phyloP scores from a whole-genome alignment of 2,113 vertebrate species.

The Orthonyx spaldingii region DNA sequence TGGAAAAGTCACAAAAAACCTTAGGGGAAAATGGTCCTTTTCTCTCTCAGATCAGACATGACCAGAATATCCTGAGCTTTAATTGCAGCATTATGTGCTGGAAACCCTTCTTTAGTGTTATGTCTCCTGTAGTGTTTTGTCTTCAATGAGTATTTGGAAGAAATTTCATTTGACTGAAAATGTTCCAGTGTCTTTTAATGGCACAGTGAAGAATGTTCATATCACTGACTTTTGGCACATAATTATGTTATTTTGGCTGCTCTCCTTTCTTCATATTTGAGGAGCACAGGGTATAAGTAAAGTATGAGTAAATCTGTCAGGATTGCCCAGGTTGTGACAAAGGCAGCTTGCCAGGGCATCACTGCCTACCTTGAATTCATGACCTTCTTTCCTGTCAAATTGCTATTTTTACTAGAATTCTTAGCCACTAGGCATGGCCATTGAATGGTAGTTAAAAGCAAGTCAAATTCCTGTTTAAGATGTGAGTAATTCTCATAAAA shows the following conservation, averaged over 20 bases:
- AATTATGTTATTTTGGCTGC: not conserved
- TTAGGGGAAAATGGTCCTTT: not conserved
- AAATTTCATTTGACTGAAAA: not conserved
- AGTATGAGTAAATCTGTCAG: not conserved
- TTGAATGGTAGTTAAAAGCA: not conserved
- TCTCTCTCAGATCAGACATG: not conserved
- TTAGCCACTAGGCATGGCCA: not conserved
- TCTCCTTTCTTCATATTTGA: not conserved
- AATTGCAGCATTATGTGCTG: not conserved
- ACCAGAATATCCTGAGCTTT: not conserved
- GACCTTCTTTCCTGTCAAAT: not conserved
- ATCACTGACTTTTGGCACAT: not conserved
- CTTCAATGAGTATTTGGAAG: not conserved
- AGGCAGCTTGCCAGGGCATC: not conserved
- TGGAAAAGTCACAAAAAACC: not conserved
- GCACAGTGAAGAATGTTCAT: not conserved
- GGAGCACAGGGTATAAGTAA: not conserved
- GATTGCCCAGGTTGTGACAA: not conserved
- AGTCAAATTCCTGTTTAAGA: not conserved
- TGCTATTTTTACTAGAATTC: not conserved
- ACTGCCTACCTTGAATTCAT: not conserved
- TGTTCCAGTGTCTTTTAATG: not conserved
- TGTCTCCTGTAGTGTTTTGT: not conserved
- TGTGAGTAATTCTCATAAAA: not conserved
- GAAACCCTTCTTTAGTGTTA: not conserved